These are phyloP conservation scores for Drosophila athabasca DNA, from an alignment of 1,140 invertebrate genomes.

Conservation along the genomic window DNA sequence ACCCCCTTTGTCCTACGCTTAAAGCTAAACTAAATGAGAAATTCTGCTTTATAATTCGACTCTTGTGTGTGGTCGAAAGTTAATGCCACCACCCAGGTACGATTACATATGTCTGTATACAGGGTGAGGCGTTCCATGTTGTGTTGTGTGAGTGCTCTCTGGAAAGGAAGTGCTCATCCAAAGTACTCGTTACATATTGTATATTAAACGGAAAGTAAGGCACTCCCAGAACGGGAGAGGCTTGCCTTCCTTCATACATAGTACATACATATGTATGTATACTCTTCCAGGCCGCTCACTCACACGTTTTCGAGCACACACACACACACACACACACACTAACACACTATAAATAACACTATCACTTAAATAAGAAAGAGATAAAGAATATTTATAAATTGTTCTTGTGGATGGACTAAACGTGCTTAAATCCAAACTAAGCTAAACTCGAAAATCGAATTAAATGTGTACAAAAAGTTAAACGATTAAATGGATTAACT, in stretches of 20 bases:
- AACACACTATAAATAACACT: neutral
- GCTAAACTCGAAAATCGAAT: constrained; percentile 50
- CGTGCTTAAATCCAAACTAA: constrained; percentile 54
- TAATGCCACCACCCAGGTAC: constrained; percentile 12
- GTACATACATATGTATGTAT: no score
- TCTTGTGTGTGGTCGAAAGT: constrained; percentile 30
- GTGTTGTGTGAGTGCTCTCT: no score
- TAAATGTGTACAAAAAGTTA: constrained; percentile 60
- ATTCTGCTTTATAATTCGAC: constrained; percentile 15
- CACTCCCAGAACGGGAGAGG: no score
- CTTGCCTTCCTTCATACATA: neutral
- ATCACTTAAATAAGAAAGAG: constrained; percentile 15
- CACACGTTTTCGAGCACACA: neutral
- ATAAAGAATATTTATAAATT: constrained; percentile 51
- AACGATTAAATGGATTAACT: constrained; percentile 40
- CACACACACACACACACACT: constrained; percentile 17
- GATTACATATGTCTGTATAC: no score
- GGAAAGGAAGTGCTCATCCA: no score
- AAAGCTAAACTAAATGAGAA: constrained; percentile 22
- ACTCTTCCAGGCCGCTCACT: neutral
- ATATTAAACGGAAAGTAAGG: no score
- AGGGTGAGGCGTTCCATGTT: no score
- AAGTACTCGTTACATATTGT: no score
- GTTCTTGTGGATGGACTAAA: constrained; percentile 40
- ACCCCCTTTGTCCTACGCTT: constrained; percentile 1